phyloP scores from a whole-genome alignment of 2,888 invertebrate species.

The Proisotoma minuta region DNA sequence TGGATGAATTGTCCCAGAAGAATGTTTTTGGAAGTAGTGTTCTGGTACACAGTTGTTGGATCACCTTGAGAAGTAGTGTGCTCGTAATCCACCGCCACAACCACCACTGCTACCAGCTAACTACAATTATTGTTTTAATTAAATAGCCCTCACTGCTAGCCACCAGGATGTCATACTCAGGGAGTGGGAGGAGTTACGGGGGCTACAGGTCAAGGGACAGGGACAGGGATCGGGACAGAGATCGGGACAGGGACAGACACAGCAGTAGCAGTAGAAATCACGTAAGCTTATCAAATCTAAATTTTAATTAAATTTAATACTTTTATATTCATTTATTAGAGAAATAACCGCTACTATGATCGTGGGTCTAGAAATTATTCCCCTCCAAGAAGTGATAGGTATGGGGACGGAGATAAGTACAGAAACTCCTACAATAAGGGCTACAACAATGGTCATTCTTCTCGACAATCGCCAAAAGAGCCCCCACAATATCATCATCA shows the following conservation, averaged over 20 bases:
- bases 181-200: conserved; percentile 8
- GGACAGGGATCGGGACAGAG: conserved; percentile 12
- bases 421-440: neutral
- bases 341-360: neutral
- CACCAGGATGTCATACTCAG: no score
- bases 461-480: neutral
- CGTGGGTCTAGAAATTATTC: neutral
- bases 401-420: neutral
- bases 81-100: no score
- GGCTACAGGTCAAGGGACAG: conserved; percentile 10
- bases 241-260: conserved; percentile 18
- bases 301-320: no score
- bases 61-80: no score
- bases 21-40: no score
- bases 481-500: neutral
- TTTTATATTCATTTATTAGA: neutral
- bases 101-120: no score
- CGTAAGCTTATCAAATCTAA: no score
- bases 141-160: no score
- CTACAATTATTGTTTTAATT: no score
- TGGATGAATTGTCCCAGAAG: no score
- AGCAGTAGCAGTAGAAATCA: neutral
- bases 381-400: neutral
- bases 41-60: no score
- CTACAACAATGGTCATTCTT: neutral